phyloP scores from a whole-genome alignment of 2,888 invertebrate species.

The Perithous albicinctus region DNA sequence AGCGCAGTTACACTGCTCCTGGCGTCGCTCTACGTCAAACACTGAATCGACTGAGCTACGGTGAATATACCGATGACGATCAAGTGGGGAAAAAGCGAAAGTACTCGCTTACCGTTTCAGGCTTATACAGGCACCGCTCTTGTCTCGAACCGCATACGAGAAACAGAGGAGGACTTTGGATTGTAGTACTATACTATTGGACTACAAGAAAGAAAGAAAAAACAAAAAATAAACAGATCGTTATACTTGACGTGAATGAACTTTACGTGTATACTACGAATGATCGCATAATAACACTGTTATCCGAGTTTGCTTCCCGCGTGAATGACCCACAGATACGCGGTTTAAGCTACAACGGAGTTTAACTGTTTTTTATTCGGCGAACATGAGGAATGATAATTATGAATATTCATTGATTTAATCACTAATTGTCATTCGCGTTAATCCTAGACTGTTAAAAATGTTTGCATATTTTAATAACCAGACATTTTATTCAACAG shows the following conservation, averaged over 20 bases:
- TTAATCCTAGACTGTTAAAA: no score
- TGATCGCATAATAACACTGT: background rate
- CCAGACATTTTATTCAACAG: no score
- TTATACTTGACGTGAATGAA: conserved; percentile 53
- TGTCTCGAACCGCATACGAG: background rate
- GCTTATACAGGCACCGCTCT: background rate
- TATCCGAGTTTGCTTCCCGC: background rate
- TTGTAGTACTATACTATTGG: conserved; percentile 38
- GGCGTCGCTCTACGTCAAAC: conserved; percentile 3
- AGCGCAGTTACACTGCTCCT: conserved; percentile 1
- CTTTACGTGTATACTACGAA: conserved; percentile 3
- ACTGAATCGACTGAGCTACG: conserved; percentile 2
- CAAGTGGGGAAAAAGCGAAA: conserved; percentile 58
- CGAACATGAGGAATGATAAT: background rate
- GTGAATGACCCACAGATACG: background rate
- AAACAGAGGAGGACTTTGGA: background rate
- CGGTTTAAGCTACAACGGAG: background rate
- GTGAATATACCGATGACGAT: conserved; percentile 1
- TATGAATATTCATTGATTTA: no score
- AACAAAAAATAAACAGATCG: conserved; percentile 55
- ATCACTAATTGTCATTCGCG: no score
- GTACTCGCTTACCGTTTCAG: conserved; percentile 42
- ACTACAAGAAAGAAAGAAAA: no score
- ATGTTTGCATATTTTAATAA: no score
- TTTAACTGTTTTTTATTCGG: background rate